These are phyloP conservation scores for Metridium senile DNA, from an alignment of 92 coral and sea anemone species.

Conservation along the genomic window DNA sequence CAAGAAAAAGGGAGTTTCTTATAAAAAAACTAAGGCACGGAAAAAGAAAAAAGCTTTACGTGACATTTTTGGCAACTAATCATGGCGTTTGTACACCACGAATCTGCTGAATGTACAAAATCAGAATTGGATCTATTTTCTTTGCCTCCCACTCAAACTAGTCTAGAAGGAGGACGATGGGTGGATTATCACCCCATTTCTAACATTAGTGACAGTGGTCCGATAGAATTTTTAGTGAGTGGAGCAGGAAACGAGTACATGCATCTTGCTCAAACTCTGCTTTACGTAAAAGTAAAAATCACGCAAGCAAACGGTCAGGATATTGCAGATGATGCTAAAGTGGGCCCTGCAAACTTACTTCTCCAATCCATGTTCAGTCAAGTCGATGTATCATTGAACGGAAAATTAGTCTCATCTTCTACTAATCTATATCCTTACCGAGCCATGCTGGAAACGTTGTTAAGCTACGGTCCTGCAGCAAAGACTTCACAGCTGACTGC, in stretches of 20 bases:
- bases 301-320: slow-evolving; percentile 30
- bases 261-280: slow-evolving; percentile 23
- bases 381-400: slow-evolving; percentile 35
- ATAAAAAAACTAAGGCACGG: too few species aligned
- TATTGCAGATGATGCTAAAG: slow-evolving; percentile 14
- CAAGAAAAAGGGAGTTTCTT: too few species aligned
- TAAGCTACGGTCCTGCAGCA: slow-evolving; percentile 55
- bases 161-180: slow-evolving; percentile 32
- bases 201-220: slow-evolving; percentile 34
- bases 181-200: too few species aligned
- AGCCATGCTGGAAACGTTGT: slow-evolving; percentile 39
- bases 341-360: slow-evolving; percentile 40
- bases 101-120: slow-evolving; percentile 43
- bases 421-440: slow-evolving; percentile 43
- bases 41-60: too few species aligned
- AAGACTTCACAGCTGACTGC: slow-evolving; percentile 31
- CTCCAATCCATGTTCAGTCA: slow-evolving; percentile 35
- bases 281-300: slow-evolving; percentile 31
- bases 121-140: slow-evolving; percentile 46
- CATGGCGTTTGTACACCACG: slow-evolving; percentile 51
- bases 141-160: slow-evolving; percentile 37
- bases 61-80: slow-evolving; percentile 13
- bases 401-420: slow-evolving; percentile 22
- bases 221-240: slow-evolving; percentile 35
- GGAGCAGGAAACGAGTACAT: slow-evolving; percentile 23